phyloP scores from a whole-genome alignment of 92 coral and sea anemone species.

The Diadumene lineata region DNA sequence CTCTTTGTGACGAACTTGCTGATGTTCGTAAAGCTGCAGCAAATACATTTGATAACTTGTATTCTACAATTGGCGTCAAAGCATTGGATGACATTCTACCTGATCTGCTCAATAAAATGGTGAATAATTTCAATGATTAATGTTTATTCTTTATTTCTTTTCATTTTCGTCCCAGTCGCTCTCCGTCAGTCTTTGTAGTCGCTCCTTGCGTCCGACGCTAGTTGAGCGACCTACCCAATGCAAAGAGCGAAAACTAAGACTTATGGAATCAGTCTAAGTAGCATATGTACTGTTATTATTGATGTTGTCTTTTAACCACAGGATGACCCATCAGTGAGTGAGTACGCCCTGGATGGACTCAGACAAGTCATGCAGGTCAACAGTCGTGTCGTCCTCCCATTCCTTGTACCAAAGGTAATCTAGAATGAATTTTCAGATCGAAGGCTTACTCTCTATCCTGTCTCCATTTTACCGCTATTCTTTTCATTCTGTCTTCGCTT shows the following conservation, averaged over 20 bases:
- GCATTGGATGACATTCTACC: constrained; percentile 94
- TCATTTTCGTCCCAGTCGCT: too few relatives aligned
- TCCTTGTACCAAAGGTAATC: constrained; percentile 94
- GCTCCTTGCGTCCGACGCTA: too few relatives aligned
- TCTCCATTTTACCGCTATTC: background rate
- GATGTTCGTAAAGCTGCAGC: constrained; percentile 95
- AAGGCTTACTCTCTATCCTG: too few relatives aligned
- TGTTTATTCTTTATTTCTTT: too few relatives aligned
- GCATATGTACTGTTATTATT: too few relatives aligned
- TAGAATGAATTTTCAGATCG: background rate
- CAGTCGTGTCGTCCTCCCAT: constrained; percentile 93
- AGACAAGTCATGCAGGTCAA: constrained; percentile 96
- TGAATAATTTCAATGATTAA: too few relatives aligned
- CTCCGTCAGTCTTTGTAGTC: too few relatives aligned
- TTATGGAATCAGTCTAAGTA: too few relatives aligned
- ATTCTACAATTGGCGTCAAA: constrained; percentile 86
- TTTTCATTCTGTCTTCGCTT: background rate
- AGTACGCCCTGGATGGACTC: constrained; percentile 89
- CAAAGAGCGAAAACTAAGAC: too few relatives aligned
- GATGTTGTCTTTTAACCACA: constrained; percentile 15
- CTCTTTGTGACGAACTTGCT: constrained; percentile 84
- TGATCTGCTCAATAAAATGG: constrained; percentile 77
- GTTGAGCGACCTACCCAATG: too few relatives aligned
- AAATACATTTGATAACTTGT: constrained; percentile 89
- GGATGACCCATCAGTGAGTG: constrained; percentile 84